Percentiles rank a stretch among this genome's conserved stretches.
Evolutionary conservation across 2,113 vertebrate genomes (phyloP).

Genomic region (Poeciliopsis occidentalis): DNA sequence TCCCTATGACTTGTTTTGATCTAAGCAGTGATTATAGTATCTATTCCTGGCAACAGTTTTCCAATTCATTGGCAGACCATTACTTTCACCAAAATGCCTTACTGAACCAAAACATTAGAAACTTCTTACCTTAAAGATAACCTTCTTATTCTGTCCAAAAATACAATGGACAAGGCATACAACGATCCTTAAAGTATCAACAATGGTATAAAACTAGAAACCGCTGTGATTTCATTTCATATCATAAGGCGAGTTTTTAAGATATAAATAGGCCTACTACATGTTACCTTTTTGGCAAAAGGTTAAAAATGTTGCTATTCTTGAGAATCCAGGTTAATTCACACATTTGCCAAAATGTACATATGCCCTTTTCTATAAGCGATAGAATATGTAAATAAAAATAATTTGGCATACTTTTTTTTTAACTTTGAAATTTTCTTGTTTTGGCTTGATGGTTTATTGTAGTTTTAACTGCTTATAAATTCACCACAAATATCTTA

Average conservation of each 20-base stretch:
- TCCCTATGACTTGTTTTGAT: slow-evolving; percentile 29
- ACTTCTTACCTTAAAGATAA: slow-evolving; percentile 22
- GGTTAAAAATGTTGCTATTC: not conserved
- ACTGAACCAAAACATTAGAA: slow-evolving; percentile 32
- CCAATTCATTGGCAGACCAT: slow-evolving; percentile 17
- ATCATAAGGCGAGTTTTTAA: not conserved
- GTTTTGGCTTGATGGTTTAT: too few species aligned
- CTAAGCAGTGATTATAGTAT: slow-evolving; percentile 17
- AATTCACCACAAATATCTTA: too few species aligned
- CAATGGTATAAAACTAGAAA: not conserved
- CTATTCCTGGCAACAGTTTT: slow-evolving; percentile 25
- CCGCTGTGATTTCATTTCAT: not conserved
- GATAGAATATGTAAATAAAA: too few species aligned
- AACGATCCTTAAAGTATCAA: slow-evolving; percentile 1
- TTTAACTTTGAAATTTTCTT: too few species aligned
- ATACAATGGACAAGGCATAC: not conserved
- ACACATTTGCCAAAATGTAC: too few species aligned
- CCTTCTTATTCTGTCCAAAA: slow-evolving; percentile 9
- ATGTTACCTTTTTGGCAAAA: not conserved
- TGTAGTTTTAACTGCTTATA: too few species aligned
- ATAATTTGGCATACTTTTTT: too few species aligned
- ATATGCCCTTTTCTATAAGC: too few species aligned
- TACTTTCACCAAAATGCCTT: slow-evolving; percentile 19
- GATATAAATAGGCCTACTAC: not conserved
- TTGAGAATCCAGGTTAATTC: too few species aligned